Evolutionary conservation across 2,888 invertebrate genomes (phyloP).

Genomic region (Cosmia pyralina): DNA sequence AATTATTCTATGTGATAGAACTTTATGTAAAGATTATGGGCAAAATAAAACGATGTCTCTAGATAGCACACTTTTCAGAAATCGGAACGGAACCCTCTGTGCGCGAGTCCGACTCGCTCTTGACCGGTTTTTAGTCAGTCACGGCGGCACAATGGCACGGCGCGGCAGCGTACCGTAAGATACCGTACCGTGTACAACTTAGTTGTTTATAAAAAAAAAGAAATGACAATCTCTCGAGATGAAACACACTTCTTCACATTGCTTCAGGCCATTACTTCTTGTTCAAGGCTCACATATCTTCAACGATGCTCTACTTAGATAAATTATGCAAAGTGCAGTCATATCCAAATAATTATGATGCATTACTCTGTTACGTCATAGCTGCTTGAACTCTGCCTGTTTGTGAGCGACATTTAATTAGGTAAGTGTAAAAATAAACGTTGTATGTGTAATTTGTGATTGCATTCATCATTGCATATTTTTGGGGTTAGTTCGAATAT

Average conservation of each 20-base stretch:
- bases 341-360: slow-evolving; percentile 25
- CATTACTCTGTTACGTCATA: slow-evolving; percentile 29
- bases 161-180: no score
- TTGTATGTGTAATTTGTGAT: slow-evolving; percentile 15
- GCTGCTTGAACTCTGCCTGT: slow-evolving; percentile 34
- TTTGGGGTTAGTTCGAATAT: neutral
- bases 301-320: slow-evolving; percentile 50
- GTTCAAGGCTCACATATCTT: slow-evolving; percentile 46
- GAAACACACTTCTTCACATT: slow-evolving; percentile 1
- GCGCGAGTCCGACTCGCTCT: no score
- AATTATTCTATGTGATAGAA: no score
- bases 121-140: no score
- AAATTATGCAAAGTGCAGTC: slow-evolving; percentile 56
- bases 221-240: slow-evolving; percentile 19
- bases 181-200: no score
- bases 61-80: no score
- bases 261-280: slow-evolving; percentile 37
- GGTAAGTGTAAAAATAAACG: slow-evolving; percentile 12
- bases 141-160: no score
- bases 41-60: no score
- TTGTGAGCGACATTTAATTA: slow-evolving; percentile 30
- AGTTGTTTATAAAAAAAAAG: neutral
- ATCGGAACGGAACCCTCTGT: no score
- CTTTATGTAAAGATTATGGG: no score
- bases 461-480: slow-evolving; percentile 6